Conservation (phyloP, 2,797 vertebrate species). For the Squalus acanthias region DNA sequence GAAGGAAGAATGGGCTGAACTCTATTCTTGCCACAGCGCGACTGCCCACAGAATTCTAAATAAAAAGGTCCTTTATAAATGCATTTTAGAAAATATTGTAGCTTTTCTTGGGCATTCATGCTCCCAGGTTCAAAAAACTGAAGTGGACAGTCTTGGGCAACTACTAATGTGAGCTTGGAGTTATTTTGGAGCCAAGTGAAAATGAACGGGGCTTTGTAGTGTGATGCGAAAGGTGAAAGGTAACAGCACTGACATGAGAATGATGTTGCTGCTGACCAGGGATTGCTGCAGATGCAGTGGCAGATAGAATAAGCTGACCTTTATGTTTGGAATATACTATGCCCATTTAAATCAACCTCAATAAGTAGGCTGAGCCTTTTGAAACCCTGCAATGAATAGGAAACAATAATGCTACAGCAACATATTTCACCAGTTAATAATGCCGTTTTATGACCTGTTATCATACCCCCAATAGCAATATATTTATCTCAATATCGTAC, state of each 20-base stretch:
- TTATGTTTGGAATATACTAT: not conserved
- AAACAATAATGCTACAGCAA: not conserved
- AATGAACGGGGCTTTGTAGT: not conserved
- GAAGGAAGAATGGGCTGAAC: not conserved
- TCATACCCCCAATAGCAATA: not conserved
- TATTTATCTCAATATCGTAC: not conserved
- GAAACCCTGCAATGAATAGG: not conserved
- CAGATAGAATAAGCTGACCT: not conserved
- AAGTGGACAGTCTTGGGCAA: not conserved
- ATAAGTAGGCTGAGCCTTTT: not conserved
- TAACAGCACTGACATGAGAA: not conserved
- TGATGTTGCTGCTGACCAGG: not conserved
- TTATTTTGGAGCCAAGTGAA: not conserved
- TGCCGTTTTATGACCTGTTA: not conserved
- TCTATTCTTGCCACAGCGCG: not conserved
- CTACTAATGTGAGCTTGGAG: not conserved
- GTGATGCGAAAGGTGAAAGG: not conserved
- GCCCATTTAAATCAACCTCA: not conserved
- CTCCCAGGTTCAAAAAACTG: not conserved
- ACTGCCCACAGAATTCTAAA: not conserved
- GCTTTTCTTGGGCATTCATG: not conserved
- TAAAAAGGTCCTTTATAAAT: not conserved
- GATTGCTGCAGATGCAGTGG: not conserved
- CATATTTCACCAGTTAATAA: not conserved
- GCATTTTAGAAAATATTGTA: not conserved